These are phyloP conservation scores for Linurgus olivaceus DNA, from an alignment of 2,797 vertebrate genomes.

Conservation along the genomic window DNA sequence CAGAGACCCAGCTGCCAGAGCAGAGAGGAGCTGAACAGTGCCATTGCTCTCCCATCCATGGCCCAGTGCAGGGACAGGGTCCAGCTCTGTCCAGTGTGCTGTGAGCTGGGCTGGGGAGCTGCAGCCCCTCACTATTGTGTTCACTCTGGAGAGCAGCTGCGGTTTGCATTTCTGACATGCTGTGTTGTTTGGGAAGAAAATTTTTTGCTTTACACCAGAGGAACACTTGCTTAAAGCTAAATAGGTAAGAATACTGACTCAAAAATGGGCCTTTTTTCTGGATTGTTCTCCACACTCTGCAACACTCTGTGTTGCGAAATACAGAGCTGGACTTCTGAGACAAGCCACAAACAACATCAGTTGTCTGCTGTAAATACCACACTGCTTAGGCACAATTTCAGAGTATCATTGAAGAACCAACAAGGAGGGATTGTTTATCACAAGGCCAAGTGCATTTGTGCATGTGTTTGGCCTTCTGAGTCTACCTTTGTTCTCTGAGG, in stretches of 20 bases:
- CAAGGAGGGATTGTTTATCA: background rate
- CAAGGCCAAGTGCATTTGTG: background rate
- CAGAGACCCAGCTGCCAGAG: background rate
- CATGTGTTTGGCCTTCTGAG: background rate
- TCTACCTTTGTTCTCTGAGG: background rate
- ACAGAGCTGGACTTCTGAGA: background rate
- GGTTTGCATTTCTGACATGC: background rate
- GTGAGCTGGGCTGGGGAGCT: background rate
- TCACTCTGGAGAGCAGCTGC: background rate
- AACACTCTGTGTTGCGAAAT: background rate
- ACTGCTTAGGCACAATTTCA: background rate
- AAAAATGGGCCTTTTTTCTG: background rate
- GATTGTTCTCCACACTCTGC: accelerated
- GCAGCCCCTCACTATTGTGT: background rate
- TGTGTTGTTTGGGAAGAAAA: background rate
- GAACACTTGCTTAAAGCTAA: background rate
- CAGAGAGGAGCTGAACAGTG: background rate
- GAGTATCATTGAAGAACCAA: background rate
- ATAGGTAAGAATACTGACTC: background rate
- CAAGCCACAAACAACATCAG: background rate
- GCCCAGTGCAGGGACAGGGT: background rate
- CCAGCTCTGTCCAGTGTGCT: accelerated
- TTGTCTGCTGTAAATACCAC: background rate
- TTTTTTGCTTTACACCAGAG: background rate
- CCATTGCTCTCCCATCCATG: accelerated